Evolutionary conservation across 1,140 invertebrate genomes (phyloP).

Genomic region (Trichonephila clavata): DNA sequence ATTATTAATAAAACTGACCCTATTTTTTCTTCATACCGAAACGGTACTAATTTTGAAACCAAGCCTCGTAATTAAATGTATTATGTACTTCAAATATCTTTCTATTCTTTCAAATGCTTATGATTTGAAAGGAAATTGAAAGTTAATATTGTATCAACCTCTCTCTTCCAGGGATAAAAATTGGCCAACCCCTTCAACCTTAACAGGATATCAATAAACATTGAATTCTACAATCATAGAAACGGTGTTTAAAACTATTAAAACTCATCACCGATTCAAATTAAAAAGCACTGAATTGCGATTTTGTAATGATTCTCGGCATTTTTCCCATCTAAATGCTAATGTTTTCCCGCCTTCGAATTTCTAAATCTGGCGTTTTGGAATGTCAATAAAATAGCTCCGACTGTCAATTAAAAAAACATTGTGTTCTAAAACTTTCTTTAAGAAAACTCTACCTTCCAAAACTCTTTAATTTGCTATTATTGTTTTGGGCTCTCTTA

Average conservation of each 20-base stretch:
- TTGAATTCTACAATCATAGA: neutral
- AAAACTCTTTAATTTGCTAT: conserved; percentile 4
- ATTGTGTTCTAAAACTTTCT: conserved; percentile 25
- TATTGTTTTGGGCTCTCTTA: neutral
- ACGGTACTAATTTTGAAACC: too few relatives aligned
- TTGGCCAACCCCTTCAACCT: neutral
- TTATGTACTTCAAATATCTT: too few relatives aligned
- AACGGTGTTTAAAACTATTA: conserved; percentile 19
- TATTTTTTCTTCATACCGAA: too few relatives aligned
- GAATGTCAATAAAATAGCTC: conserved; percentile 27
- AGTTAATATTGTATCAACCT: too few relatives aligned
- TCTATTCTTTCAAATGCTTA: too few relatives aligned
- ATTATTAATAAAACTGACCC: too few relatives aligned
- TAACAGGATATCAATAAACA: conserved; percentile 5
- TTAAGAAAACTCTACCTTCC: neutral
- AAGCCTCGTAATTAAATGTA: too few relatives aligned
- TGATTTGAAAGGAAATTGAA: too few relatives aligned
- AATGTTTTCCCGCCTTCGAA: neutral
- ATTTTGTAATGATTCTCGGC: conserved; percentile 5
- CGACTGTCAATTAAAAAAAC: conserved; percentile 34
- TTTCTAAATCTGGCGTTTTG: neutral
- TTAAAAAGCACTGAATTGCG: neutral
- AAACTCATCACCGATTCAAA: neutral
- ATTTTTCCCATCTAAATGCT: conserved; percentile 28
- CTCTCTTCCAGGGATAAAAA: neutral